Conservation (phyloP, 2,888 invertebrate species). For the Neoascia interrupta region DNA sequence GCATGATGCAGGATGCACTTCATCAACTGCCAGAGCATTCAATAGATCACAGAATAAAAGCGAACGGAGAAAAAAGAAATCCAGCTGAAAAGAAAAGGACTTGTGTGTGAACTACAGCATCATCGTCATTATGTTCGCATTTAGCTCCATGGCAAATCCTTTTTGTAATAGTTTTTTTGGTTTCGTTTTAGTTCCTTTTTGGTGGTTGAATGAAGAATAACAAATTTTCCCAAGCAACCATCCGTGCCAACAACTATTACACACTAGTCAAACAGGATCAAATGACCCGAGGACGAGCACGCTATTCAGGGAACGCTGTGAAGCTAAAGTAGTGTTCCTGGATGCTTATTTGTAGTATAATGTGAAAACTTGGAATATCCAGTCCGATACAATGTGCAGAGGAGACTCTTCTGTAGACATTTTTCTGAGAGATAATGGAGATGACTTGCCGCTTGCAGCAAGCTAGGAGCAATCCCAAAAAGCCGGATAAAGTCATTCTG, state of each 20-base stretch:
- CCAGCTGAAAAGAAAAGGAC: slow-evolving; percentile 27
- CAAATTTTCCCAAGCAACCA: slow-evolving; percentile 26
- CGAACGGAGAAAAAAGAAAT: slow-evolving; percentile 7
- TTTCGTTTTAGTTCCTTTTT: slow-evolving; percentile 28
- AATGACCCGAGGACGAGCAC: slow-evolving; percentile 65
- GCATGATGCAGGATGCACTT: slow-evolving; percentile 30
- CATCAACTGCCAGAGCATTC: slow-evolving; percentile 20
- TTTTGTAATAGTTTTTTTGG: slow-evolving; percentile 5
- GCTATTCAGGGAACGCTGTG: slow-evolving; percentile 39
- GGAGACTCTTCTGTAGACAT: no score
- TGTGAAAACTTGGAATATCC: slow-evolving; percentile 27
- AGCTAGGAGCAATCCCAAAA: slow-evolving; percentile 21
- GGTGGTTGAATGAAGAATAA: slow-evolving; percentile 56
- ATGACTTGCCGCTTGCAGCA: slow-evolving; percentile 39
- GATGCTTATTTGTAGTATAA: slow-evolving; percentile 34
- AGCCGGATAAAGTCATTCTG: slow-evolving; percentile 61
- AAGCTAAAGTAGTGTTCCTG: no score
- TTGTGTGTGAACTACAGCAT: slow-evolving; percentile 25
- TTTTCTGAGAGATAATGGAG: slow-evolving; percentile 62
- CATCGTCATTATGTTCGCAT: slow-evolving; percentile 32
- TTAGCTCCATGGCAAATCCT: slow-evolving; percentile 12
- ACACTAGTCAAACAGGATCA: slow-evolving; percentile 42
- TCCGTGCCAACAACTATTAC: slow-evolving; percentile 30
- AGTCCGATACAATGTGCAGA: no score
- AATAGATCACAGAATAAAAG: slow-evolving; percentile 24